Base-by-base conservation (phyloP, 2,113 vertebrate species). In the Micronycteris hirsuta region DNA sequence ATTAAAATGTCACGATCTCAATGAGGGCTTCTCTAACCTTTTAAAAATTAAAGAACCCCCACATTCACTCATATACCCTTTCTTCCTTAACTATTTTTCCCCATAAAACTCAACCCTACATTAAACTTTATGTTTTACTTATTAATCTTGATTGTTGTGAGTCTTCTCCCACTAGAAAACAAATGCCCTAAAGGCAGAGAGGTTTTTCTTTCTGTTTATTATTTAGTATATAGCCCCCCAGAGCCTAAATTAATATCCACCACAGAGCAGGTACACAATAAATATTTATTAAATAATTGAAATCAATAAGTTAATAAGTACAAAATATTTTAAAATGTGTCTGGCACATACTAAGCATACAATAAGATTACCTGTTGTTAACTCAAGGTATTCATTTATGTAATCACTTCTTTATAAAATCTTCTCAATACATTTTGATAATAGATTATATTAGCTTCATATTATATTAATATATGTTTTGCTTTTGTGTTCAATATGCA, bases 401-500 rank as follows among this genome's bases (percentile, higher is more conserved):
- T 47, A 95, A 89, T 68, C 45, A 52, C 71, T 28, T 43, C 28
- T 33, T 93, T 94, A 67, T 90, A 89, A 90, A 81, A 54, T 65
- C 9, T 84, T 61, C 58, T 61, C 31, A 78, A 78, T 36, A 56
- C 38, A 78, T 22, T 86, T 61, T 63, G 26, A 77, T 58, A 26
- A 84, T 47, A 71, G 68, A 63, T 36, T 94, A n/a, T 28, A 65
- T 43, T 82, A 85, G 33, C 31, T 77, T 49, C 31, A 83, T 43
- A 68, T 47, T 89, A 31, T 28, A 74, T 49, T 82, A 87, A 31
- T 20, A 61, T 43, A 82, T 92, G 19, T 87, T 93, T 70, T 38
- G 31, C 31, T 49, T 87, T 88, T 92, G 36, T 83, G 49, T 96
- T 70, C 33, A 90, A 54, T 81, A 76, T 65, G 11, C 56, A 97